Conservation (phyloP, 2,888 invertebrate genomes). For the Hypercompe scribonia region DNA sequence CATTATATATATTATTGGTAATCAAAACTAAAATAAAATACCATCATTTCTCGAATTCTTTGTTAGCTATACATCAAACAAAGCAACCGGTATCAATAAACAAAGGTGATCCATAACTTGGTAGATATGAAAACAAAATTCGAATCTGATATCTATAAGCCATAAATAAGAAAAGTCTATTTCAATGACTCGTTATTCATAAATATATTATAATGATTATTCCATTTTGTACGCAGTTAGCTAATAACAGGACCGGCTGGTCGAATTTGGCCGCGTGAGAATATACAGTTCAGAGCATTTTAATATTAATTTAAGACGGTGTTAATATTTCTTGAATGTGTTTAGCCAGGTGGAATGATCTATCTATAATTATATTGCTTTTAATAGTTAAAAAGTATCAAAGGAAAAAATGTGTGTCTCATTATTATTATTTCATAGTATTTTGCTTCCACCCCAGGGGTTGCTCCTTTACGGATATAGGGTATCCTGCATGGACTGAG, state of each 20-base stretch:
- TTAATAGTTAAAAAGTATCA: not conserved
- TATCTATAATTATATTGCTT: constrained; percentile 1
- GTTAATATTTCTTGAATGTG: constrained; percentile 59
- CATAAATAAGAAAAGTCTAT: constrained; percentile 52
- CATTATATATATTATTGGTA: not conserved
- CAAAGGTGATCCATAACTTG: constrained; percentile 30
- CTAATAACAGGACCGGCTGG: constrained; percentile 46
- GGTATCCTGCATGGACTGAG: no score
- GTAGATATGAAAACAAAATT: constrained; percentile 49
- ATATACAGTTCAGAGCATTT: constrained; percentile 62
- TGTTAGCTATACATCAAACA: constrained; percentile 21
- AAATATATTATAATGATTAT: constrained; percentile 56
- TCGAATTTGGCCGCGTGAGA: constrained; percentile 68
- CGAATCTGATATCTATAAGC: constrained; percentile 52
- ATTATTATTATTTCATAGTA: no score
- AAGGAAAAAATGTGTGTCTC: not conserved
- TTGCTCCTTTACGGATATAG: no score
- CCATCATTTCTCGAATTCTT: constrained; percentile 18
- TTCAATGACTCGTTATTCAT: constrained; percentile 61
- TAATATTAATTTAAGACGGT: constrained; percentile 72
- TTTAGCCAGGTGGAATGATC: constrained; percentile 39
- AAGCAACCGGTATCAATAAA: constrained; percentile 33
- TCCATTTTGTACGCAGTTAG: constrained; percentile 56
- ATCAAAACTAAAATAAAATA: constrained; percentile 8
- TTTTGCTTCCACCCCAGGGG: no score